A percentile compares a stretch with the other conserved stretches of the same genome.
These are phyloP conservation scores for Archips xylosteana DNA, from an alignment of 2,888 invertebrate species.

Conservation along the genomic window DNA sequence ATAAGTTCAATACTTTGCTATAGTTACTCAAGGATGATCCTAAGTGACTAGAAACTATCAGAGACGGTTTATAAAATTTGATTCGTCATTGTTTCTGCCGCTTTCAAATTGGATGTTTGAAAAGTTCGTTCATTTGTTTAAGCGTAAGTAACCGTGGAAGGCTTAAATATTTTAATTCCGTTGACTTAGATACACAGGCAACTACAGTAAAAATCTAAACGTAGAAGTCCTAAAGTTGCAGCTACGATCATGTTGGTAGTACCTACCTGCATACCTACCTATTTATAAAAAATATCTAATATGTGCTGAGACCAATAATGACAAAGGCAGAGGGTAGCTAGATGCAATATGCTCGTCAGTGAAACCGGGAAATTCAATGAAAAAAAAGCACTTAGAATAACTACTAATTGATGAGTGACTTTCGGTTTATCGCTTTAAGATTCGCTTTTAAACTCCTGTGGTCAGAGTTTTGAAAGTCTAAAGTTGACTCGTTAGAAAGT, in stretches of 20 bases:
- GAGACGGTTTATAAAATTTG: slow-evolving; percentile 14
- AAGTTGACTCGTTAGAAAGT: too few species aligned
- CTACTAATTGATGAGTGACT: not conserved
- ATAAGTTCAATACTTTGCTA: slow-evolving; percentile 36
- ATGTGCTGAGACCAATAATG: slow-evolving; percentile 2
- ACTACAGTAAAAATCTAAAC: not conserved
- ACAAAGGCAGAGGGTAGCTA: not conserved
- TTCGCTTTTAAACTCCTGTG: too few species aligned
- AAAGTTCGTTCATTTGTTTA: slow-evolving; percentile 23
- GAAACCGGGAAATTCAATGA: not conserved
- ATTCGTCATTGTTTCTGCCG: slow-evolving; percentile 26
- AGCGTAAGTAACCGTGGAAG: slow-evolving; percentile 5
- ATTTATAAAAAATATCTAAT: not conserved
- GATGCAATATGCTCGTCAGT: not conserved
- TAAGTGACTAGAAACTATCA: slow-evolving; percentile 20
- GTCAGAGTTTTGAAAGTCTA: too few species aligned
- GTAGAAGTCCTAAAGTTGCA: not conserved
- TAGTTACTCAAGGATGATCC: slow-evolving; percentile 27
- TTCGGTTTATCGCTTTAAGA: not conserved
- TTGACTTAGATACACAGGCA: slow-evolving; percentile 19
- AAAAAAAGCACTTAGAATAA: not conserved
- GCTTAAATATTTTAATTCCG: slow-evolving; percentile 20
- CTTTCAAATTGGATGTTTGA: slow-evolving; percentile 20
- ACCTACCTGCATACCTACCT: not conserved
- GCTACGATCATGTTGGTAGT: not conserved